These are phyloP conservation scores for Gasterosteus aculeatus DNA, from an alignment of 2,113 vertebrate species.

Conservation along the genomic window DNA sequence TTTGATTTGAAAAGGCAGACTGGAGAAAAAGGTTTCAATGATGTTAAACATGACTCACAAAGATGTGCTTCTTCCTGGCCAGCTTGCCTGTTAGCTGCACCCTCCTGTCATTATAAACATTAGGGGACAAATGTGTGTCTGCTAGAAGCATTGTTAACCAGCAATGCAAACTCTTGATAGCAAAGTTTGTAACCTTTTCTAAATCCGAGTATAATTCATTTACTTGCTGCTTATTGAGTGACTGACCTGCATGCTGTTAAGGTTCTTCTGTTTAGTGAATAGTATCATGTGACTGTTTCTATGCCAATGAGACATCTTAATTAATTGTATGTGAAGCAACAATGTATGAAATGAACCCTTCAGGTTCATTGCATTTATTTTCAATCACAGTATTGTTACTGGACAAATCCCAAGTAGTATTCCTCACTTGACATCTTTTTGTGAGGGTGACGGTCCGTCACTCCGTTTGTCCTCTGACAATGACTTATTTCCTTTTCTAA, in stretches of 20 bases:
- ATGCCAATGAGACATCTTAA: background rate
- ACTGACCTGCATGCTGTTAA: background rate
- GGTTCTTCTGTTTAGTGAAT: background rate
- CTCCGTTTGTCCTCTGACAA: background rate
- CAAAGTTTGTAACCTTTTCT: background rate
- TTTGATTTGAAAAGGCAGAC: background rate
- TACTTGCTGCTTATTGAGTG: background rate
- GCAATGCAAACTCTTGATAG: background rate
- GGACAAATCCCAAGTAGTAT: background rate
- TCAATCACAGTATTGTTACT: background rate
- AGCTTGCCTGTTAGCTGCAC: background rate
- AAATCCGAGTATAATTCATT: background rate
- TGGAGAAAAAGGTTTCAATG: background rate
- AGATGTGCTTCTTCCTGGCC: background rate
- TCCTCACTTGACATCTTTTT: background rate
- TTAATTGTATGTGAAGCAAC: background rate
- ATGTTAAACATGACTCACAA: background rate
- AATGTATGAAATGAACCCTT: background rate
- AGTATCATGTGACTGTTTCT: background rate
- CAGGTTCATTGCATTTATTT: background rate
- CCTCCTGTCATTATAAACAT: background rate
- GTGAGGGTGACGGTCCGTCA: background rate
- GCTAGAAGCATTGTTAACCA: background rate
- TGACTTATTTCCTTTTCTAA: conserved; percentile 7
- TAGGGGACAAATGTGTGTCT: background rate